Conservation (phyloP, 2,797 vertebrate species). For the Sardinella longiceps region DNA sequence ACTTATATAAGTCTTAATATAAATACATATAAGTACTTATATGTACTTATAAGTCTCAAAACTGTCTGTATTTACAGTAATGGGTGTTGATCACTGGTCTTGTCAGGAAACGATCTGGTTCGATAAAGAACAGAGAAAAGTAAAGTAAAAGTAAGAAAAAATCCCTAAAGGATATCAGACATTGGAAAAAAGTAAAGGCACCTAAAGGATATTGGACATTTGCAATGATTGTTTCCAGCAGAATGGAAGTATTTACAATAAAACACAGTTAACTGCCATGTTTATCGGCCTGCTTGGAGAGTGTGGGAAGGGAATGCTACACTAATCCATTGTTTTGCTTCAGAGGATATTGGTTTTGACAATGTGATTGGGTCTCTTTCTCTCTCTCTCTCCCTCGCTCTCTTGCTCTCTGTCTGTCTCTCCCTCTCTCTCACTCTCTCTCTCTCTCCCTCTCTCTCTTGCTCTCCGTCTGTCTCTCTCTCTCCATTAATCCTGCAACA, state of each 20-base stretch:
- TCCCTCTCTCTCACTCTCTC: neutral
- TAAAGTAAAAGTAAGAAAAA: too few species aligned
- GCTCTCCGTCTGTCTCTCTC: neutral
- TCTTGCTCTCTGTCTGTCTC: neutral
- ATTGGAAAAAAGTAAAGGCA: too few species aligned
- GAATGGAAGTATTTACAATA: neutral
- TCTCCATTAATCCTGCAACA: neutral
- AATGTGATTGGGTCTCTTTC: neutral
- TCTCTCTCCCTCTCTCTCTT: neutral
- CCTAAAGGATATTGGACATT: too few species aligned
- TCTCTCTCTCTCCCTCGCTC: neutral
- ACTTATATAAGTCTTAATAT: too few species aligned
- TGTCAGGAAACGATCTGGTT: neutral
- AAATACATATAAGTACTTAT: too few species aligned
- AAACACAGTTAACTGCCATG: neutral
- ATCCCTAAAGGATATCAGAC: too few species aligned
- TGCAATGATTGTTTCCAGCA: neutral
- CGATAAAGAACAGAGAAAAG: neutral
- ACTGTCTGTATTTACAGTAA: neutral
- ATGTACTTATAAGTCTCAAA: too few species aligned
- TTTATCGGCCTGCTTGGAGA: neutral
- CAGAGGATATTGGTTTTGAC: slow-evolving; percentile 6
- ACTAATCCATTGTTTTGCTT: neutral
- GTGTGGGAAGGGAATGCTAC: neutral
- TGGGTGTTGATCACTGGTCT: neutral